phyloP scores from a whole-genome alignment of 2,888 invertebrate genomes.

The Ophioninae sp. region DNA sequence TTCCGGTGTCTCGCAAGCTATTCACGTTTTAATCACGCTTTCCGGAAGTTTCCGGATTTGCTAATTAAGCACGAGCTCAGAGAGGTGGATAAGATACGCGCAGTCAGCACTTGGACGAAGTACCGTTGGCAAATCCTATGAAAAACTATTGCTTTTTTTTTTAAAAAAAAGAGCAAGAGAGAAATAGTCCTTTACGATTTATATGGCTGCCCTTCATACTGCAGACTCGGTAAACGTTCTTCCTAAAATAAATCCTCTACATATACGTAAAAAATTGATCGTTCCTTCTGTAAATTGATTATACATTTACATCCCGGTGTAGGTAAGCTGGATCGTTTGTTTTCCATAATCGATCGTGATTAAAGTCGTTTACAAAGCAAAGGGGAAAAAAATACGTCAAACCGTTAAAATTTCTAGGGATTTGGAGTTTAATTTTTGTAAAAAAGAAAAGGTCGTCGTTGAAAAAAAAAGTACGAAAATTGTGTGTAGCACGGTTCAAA shows the following conservation, averaged over 20 bases:
- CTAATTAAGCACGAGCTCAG: no score
- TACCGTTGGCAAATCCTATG: not conserved
- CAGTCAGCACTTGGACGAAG: no score
- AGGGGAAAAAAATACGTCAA: not conserved
- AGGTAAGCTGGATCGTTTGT: not conserved
- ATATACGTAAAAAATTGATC: not conserved
- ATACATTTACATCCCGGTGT: not conserved
- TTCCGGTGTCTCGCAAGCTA: no score
- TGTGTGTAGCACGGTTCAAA: not conserved
- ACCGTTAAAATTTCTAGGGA: not conserved
- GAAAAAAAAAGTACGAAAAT: constrained; percentile 2
- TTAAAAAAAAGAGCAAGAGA: not conserved
- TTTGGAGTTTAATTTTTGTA: not conserved
- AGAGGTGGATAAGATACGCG: no score
- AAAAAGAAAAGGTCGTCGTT: not conserved
- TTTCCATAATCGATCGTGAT: not conserved
- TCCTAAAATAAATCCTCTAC: not conserved
- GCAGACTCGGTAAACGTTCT: not conserved
- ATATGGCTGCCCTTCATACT: not conserved
- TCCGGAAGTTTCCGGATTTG: no score
- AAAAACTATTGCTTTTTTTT: not conserved
- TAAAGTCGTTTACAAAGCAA: not conserved
- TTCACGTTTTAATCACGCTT: no score
- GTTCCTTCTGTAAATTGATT: not conserved
- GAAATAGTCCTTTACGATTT: not conserved